Evolutionary conservation across 2,113 vertebrate genomes (phyloP).

Genomic region (Ondatra zibethicus): DNA sequence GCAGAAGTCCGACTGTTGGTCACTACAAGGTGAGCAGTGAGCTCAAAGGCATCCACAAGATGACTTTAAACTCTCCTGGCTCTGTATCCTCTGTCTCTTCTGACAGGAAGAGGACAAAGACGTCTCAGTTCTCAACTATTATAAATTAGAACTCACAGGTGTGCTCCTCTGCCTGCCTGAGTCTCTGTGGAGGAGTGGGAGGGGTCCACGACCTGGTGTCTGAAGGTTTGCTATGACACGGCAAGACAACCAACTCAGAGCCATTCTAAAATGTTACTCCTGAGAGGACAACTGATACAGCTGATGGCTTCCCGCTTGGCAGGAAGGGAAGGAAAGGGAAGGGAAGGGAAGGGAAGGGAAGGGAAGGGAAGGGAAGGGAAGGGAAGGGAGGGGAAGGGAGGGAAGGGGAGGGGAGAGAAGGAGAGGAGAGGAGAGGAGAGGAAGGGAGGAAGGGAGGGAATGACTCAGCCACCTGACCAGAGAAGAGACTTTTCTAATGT

Average conservation of each 20-base stretch:
- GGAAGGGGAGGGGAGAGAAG: not conserved
- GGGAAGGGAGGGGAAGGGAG: too few species aligned
- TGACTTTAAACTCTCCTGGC: not conserved
- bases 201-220: not conserved
- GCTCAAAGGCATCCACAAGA: not conserved
- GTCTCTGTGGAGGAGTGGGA: not conserved
- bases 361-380: not conserved
- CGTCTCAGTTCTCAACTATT: not conserved
- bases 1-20: not conserved
- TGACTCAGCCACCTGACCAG: not conserved
- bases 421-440: not conserved
- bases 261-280: not conserved
- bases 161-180: not conserved
- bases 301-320: not conserved
- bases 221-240: not conserved
- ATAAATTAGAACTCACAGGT: slow-evolving; percentile 9
- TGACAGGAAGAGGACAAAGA: not conserved
- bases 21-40: not conserved
- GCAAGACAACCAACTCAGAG: not conserved
- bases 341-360: too few species aligned
- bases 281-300: not conserved
- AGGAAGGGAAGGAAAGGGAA: not conserved
- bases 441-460: not conserved
- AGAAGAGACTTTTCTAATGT: not conserved
- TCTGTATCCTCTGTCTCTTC: not conserved